phyloP scores from a whole-genome alignment of 2,888 invertebrate genomes.

The Tricholauxania praeusta region DNA sequence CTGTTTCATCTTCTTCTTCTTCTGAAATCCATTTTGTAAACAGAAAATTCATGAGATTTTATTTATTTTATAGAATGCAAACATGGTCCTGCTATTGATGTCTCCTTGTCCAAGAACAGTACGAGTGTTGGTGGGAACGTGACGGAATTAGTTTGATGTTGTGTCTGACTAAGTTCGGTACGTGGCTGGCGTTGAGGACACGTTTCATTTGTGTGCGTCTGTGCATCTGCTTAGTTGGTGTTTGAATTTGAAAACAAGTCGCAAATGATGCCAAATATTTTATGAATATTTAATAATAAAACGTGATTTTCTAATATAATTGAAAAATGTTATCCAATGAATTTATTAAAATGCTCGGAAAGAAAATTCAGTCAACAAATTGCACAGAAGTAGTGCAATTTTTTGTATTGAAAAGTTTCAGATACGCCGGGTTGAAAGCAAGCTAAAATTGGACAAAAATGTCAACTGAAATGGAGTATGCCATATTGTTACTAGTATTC shows the following conservation, averaged over 20 bases:
- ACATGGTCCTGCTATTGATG: background rate
- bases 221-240: background rate
- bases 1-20: background rate
- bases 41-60: background rate
- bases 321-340: background rate
- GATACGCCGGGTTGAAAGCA: too few species aligned
- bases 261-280: constrained; percentile 26
- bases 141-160: background rate
- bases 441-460: too few species aligned
- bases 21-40: background rate
- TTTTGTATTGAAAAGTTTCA: too few species aligned
- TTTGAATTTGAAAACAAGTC: constrained; percentile 14
- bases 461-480: background rate
- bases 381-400: too few species aligned
- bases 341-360: too few species aligned
- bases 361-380: too few species aligned
- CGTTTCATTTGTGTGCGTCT: constrained; percentile 18
- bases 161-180: background rate
- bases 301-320: constrained; percentile 29
- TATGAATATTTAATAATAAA: constrained; percentile 29
- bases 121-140: background rate
- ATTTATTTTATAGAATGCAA: constrained; percentile 30
- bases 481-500: too few species aligned
- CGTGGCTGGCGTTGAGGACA: constrained; percentile 19
- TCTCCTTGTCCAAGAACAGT: background rate